Evolutionary conservation across 1,140 invertebrate genomes (phyloP).

Genomic region (Scylla paramamosain): DNA sequence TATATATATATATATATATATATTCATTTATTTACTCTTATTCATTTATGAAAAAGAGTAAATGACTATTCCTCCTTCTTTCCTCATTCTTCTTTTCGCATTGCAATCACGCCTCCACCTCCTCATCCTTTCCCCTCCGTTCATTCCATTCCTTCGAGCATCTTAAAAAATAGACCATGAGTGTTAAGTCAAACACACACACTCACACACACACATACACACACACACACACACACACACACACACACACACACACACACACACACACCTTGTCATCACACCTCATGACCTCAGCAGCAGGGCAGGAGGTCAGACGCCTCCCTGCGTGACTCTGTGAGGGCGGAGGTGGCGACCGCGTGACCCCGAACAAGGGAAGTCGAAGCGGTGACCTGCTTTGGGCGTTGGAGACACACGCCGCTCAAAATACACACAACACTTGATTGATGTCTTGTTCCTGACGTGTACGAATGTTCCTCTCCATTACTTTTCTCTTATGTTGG

Average conservation of each 20-base stretch:
- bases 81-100: background rate
- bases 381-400: background rate
- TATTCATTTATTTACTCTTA: too few species aligned
- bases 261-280: background rate
- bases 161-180: too few species aligned
- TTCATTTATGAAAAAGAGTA: too few species aligned
- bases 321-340: background rate
- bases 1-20: too few species aligned
- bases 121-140: background rate
- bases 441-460: too few species aligned
- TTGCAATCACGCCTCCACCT: background rate
- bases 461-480: too few species aligned
- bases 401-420: background rate
- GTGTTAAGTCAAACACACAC: too few species aligned
- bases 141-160: too few species aligned
- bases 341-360: background rate
- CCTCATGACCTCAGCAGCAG: background rate
- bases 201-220: too few species aligned
- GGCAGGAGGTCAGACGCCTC: constrained; percentile 5
- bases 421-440: background rate
- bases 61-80: too few species aligned
- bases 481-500: too few species aligned
- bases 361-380: background rate
- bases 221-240: background rate
- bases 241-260: background rate